Percentiles rank a stretch among this genome's conserved stretches.
These are phyloP conservation scores for Anabas testudineus DNA, from an alignment of 2,797 vertebrate genomes.

Conservation along the genomic window DNA sequence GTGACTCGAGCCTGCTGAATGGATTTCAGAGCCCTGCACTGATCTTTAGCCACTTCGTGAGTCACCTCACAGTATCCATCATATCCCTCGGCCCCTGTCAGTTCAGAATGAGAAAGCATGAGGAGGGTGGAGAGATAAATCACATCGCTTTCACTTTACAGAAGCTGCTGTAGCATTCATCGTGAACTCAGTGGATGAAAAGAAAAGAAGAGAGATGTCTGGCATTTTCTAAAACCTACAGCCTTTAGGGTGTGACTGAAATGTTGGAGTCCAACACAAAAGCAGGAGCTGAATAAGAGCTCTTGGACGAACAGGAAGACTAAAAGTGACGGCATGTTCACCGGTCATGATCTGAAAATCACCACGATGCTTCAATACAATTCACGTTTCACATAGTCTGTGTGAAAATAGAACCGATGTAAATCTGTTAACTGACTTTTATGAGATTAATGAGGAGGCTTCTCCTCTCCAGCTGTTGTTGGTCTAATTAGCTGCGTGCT, in stretches of 20 bases:
- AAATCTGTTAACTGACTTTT: neutral
- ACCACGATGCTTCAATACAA: neutral
- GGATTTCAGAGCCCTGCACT: neutral
- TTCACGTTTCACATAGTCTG: no score
- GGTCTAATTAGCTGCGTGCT: slow-evolving; percentile 42
- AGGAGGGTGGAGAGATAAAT: slow-evolving; percentile 38
- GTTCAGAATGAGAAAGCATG: slow-evolving; percentile 3
- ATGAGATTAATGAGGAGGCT: slow-evolving; percentile 23
- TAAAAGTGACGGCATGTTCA: neutral
- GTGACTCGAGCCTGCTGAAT: slow-evolving; percentile 16
- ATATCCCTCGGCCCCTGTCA: slow-evolving; percentile 8
- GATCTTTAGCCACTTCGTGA: slow-evolving; percentile 30
- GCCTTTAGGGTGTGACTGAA: slow-evolving; percentile 1
- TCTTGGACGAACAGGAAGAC: neutral
- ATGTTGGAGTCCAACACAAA: neutral
- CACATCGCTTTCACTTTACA: neutral
- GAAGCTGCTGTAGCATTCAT: slow-evolving; percentile 41
- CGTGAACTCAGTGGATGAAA: neutral
- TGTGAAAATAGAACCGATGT: neutral
- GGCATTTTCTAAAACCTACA: neutral
- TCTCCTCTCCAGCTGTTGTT: slow-evolving; percentile 39
- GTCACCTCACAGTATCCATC: slow-evolving; percentile 36
- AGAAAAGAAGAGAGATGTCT: neutral
- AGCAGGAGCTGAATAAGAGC: slow-evolving; percentile 9
- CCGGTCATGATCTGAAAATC: neutral